Evolutionary conservation across 2,888 invertebrate species (phyloP), one percentile per base, ranked within the genome.

Genomic region (Mystacides longicornis): DNA sequence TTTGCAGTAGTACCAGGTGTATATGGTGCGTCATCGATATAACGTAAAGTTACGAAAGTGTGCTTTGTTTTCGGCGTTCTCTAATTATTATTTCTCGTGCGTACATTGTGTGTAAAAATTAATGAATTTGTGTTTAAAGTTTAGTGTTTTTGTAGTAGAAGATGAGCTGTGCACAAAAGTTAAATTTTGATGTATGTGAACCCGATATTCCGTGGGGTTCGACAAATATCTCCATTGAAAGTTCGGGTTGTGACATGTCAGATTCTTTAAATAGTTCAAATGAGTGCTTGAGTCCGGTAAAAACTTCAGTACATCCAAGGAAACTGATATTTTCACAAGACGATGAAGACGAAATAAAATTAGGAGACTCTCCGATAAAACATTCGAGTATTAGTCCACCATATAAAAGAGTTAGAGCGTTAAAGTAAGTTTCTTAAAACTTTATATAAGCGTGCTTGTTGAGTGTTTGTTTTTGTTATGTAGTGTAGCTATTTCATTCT

Each of bases 211-310:
- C 52, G 52, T 60, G 60, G 60, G 70, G 75, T 69, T 76, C 79
- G 57, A 79, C 80, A 59, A 79, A 80, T 68, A 68, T 80, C 62
- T 80, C 79, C 59, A 75, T 74, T 18, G 81, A 80, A 71, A 78
- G 74, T 63, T 81, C 83, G 56, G 77, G 76, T 62, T 79, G 81
- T 71, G 83, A 84, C 69, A 78, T 82, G 72, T 81, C 82, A 67
- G 81, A 81, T 67, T 71, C 75, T 22, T 81, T 80, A 65, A 82
- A 82, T 65, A 77, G 80, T 65, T 80, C 81, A 63, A 78, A 76
- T 55, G 82, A 77, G 50, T 71, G 79, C 69, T 71, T 79, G 61
- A 81, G 81, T 64, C 81, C 80, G 43, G 77, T 80, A 63, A 75
- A 75, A 54, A 70, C 71, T 57, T 67, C 72, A 55, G 77, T 79